Evolutionary conservation across 2,888 invertebrate species (phyloP).

Genomic region (Celastrina argiolus): DNA sequence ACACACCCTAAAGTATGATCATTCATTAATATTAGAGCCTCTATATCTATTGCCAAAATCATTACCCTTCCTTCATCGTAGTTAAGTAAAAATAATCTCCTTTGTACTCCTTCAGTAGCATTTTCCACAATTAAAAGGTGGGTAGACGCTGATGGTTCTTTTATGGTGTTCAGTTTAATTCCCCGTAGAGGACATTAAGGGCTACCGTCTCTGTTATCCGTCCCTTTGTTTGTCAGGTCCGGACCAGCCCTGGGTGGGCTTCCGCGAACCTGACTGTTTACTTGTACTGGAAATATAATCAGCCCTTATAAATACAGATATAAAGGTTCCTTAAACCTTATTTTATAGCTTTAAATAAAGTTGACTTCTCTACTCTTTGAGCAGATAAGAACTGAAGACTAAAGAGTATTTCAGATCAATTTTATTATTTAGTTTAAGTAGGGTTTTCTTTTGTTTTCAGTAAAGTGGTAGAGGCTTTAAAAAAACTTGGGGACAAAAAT

Average conservation of each 20-base stretch:
- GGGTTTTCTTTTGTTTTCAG: too few species aligned
- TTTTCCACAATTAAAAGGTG: background rate
- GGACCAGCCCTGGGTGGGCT: slow-evolving; percentile 61
- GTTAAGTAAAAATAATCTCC: background rate
- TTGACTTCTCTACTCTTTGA: background rate
- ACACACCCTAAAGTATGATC: too few species aligned
- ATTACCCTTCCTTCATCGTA: too few species aligned
- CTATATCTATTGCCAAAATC: too few species aligned
- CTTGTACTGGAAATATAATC: slow-evolving; percentile 13
- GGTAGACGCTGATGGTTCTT: background rate
- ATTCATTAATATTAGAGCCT: too few species aligned
- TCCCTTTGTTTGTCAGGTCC: slow-evolving; percentile 59
- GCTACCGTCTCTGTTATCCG: slow-evolving; percentile 57
- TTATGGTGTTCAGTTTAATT: background rate
- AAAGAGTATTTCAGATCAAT: too few species aligned
- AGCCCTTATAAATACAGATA: slow-evolving; percentile 6
- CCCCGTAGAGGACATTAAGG: slow-evolving; percentile 27
- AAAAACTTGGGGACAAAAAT: too few species aligned
- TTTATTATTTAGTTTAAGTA: too few species aligned
- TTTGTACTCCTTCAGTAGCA: background rate
- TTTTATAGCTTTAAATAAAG: background rate
- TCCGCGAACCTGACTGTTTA: slow-evolving; percentile 44
- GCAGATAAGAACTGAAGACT: too few species aligned
- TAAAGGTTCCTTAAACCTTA: background rate
- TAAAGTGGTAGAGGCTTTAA: too few species aligned